Evolutionary conservation across 2,888 invertebrate species (phyloP), one percentile per base, ranked within the genome.

Genomic region (Trachelus iudaicus): DNA sequence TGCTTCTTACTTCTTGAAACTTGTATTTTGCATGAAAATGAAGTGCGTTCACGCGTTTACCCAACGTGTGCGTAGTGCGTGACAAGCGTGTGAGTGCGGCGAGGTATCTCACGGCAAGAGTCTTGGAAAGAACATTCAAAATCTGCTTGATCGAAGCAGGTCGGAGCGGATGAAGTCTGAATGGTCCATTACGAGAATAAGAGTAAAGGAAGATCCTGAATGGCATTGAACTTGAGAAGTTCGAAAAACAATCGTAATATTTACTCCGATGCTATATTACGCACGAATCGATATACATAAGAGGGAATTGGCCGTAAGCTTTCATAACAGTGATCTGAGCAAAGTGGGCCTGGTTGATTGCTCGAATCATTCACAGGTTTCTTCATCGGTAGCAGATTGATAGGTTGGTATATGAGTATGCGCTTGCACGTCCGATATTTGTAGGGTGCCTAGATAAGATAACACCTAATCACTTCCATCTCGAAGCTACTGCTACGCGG

Each of bases 401-500:
- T 69, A 69, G 69, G n/a, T 69, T 31, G 30, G 30, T 69, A 69
- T 30, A 33, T 69, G 69, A 33, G 69, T 69, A 69, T 15, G 15
- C 4, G 69, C n/a, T 13, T 69, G 30, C 30, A 23, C 69, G 31
- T 30, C 2, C 30, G 69, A 30, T 69, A 69, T 69, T 69, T 23
- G 69, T 33, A 30, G 30, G 31, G 69, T 69, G 69, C 69, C 12
- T 69, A 33, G 69, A 69, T 69, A 69, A 69, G 69, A 69, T 69
- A 69, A 69, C n/a, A 33, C 69, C 33, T 33, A 23, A 33, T 69
- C 33, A 31, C 69, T 69, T 33, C 31, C 12, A 30, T 69, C 30
- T 30, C 69, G 31, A 31, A 69, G 69, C 77, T 77, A 77, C 78
- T 75, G 78, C 75, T 37, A 75, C 78, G 75, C 71, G 75, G 69